These are phyloP conservation scores for Potorous gilbertii DNA, from an alignment of 2,797 vertebrate genomes.

Conservation along the genomic window DNA sequence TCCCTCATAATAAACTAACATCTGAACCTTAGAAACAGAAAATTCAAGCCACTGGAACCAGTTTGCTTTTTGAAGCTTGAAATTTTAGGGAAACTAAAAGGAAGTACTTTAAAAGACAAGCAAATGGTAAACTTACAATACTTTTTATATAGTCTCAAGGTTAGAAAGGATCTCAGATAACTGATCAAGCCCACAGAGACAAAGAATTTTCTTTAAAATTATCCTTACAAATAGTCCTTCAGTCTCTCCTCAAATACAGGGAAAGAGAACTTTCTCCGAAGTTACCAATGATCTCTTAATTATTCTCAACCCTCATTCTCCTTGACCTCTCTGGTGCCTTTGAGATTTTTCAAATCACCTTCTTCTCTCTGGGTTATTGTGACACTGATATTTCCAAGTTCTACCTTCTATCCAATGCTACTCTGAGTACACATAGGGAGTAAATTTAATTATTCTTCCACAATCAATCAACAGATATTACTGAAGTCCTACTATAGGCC, in stretches of 20 bases:
- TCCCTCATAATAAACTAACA: background rate
- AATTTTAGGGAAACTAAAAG: no score
- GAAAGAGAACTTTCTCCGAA: background rate
- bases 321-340: background rate
- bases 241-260: background rate
- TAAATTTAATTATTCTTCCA: background rate
- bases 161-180: conserved; percentile 1
- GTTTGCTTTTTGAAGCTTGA: background rate
- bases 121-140: conserved; percentile 23
- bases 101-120: no score
- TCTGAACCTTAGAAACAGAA: conserved; percentile 9
- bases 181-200: no score
- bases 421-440: background rate
- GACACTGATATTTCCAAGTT: background rate
- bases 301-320: background rate
- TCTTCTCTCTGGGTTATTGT: background rate
- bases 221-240: no score
- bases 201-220: no score
- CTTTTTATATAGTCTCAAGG: conserved; percentile 32
- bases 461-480: background rate
- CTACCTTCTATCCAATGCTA: background rate
- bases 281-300: background rate
- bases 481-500: background rate
- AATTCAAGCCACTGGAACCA: background rate
- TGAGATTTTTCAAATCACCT: background rate